Conservation (phyloP, 2,888 invertebrate species). For the Drosophila yooni region DNA sequence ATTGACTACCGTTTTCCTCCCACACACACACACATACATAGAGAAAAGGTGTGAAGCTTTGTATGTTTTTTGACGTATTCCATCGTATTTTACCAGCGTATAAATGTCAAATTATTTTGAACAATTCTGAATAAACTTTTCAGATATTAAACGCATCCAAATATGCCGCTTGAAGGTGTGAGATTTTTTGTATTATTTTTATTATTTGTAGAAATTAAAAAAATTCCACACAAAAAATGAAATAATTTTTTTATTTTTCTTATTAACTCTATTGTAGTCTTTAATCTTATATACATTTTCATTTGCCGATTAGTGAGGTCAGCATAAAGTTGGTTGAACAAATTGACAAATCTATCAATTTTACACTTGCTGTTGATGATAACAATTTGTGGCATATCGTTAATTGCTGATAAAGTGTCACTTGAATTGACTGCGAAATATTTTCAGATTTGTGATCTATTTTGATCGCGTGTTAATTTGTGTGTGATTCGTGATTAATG, state of each 20-base stretch:
- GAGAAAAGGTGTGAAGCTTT: conserved; percentile 32
- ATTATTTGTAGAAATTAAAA: conserved; percentile 19
- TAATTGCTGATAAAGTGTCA: conserved; percentile 54
- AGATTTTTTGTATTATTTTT: background rate
- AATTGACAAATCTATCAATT: conserved; percentile 26
- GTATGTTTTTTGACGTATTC: background rate
- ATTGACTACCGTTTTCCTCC: conserved; percentile 55
- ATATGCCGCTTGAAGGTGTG: conserved; percentile 30
- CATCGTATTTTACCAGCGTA: conserved; percentile 65
- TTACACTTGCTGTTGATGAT: conserved; percentile 45
- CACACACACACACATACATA: background rate
- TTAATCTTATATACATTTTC: conserved; percentile 49
- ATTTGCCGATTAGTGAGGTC: conserved; percentile 63
- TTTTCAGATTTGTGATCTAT: conserved; percentile 56
- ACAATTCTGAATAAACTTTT: conserved; percentile 53
- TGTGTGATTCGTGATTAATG: conserved; percentile 49
- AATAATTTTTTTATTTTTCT: background rate
- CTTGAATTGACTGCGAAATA: conserved; percentile 60
- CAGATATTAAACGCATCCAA: conserved; percentile 59
- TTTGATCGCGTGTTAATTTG: conserved; percentile 68
- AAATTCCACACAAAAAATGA: background rate
- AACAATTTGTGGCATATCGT: conserved; percentile 48
- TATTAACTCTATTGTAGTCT: conserved; percentile 10
- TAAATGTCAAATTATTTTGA: conserved; percentile 65
- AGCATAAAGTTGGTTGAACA: conserved; percentile 26